Conservation (phyloP, 2,797 vertebrate species). For the Spondyliosoma cantharus region DNA sequence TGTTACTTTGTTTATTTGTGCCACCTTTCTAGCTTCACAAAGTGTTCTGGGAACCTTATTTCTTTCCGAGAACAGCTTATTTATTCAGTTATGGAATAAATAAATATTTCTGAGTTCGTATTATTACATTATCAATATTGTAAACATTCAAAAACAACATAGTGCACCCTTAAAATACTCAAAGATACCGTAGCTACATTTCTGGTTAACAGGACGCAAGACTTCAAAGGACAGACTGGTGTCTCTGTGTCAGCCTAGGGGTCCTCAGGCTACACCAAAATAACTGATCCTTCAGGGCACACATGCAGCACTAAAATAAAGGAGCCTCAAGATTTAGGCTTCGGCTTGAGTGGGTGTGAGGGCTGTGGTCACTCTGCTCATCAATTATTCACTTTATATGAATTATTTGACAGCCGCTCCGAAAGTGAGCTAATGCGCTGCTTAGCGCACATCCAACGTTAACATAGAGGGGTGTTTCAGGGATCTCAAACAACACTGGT, state of each 20-base stretch:
- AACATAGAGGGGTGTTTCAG: conserved; percentile 68
- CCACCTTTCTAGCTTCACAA: too few species aligned
- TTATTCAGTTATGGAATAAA: too few species aligned
- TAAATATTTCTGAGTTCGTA: too few species aligned
- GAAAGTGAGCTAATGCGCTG: conserved; percentile 73
- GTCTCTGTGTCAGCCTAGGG: conserved; percentile 60
- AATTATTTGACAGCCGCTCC: conserved; percentile 71
- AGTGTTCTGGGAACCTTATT: too few species aligned
- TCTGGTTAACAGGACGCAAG: conserved; percentile 56
- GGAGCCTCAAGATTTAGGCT: conserved; percentile 51
- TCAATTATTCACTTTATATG: conserved; percentile 72
- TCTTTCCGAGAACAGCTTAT: too few species aligned
- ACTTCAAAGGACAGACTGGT: conserved; percentile 73
- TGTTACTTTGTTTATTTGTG: too few species aligned
- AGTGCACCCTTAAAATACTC: background rate
- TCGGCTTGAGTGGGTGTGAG: conserved; percentile 59
- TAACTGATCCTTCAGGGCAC: conserved; percentile 72
- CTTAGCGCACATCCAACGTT: conserved; percentile 40
- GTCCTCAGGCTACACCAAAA: conserved; percentile 71
- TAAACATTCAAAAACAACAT: too few species aligned
- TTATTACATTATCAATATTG: too few species aligned
- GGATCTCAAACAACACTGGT: conserved; percentile 57
- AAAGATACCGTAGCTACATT: conserved; percentile 23
- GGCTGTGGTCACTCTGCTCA: conserved; percentile 58
- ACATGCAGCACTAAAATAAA: conserved; percentile 69